These are phyloP conservation scores for Agriotes lineatus DNA, from an alignment of 2,888 invertebrate species.

Conservation along the genomic window DNA sequence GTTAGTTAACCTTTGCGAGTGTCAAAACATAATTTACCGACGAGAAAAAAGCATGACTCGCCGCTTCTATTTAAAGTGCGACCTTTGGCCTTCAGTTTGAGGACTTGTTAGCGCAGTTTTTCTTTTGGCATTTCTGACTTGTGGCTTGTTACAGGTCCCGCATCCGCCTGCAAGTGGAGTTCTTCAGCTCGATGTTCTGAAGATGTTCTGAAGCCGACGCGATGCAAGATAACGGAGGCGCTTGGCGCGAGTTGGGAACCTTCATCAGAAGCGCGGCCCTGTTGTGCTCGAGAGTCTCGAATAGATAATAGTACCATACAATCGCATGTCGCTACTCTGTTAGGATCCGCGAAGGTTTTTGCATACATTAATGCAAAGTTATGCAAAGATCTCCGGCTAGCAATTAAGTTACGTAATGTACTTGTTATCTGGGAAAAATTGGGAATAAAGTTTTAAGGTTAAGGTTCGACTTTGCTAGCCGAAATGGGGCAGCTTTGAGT, in stretches of 20 bases:
- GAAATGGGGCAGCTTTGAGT: not conserved
- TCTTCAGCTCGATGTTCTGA: conserved; percentile 37
- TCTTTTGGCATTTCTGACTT: too few species aligned
- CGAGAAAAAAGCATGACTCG: too few species aligned
- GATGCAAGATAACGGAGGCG: too few species aligned
- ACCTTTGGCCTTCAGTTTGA: too few species aligned
- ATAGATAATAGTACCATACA: conserved; percentile 15
- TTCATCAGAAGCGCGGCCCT: too few species aligned
- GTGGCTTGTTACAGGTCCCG: conserved; percentile 34
- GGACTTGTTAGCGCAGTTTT: too few species aligned
- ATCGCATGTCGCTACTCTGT: conserved; percentile 7
- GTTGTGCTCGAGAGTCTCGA: conserved; percentile 26
- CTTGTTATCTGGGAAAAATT: not conserved
- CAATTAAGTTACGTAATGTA: conserved; percentile 6
- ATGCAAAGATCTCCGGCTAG: conserved; percentile 4
- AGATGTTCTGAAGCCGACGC: too few species aligned
- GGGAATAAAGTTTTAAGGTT: not conserved
- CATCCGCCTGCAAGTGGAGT: conserved; percentile 34
- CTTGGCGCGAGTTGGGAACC: too few species aligned
- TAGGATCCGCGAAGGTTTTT: conserved; percentile 23
- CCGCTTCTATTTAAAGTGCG: too few species aligned
- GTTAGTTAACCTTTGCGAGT: too few species aligned
- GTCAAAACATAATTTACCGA: too few species aligned
- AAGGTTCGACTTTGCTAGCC: too few species aligned
- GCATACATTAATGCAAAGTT: conserved; percentile 18